Conservation (phyloP, 2,113 vertebrate genomes). For the Desmodus rotundus region DNA sequence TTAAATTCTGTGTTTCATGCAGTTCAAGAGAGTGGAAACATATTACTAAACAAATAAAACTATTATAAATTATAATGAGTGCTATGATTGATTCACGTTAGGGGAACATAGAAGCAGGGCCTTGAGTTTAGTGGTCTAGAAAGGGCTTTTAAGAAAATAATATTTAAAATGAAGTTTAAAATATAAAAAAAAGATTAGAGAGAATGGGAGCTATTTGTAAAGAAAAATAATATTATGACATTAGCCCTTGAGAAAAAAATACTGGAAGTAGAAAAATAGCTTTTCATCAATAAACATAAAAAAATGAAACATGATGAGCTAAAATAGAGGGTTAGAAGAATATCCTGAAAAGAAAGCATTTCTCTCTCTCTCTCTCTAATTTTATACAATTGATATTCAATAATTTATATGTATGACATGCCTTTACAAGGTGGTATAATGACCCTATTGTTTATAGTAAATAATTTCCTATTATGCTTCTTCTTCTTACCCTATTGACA, state of each 20-base stretch:
- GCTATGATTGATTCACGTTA: background rate
- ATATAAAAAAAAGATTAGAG: background rate
- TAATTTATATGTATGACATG: background rate
- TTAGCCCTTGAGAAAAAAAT: background rate
- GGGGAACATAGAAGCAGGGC: accelerated
- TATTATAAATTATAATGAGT: background rate
- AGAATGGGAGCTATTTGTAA: background rate
- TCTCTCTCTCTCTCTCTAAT: background rate
- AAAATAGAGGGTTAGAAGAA: background rate
- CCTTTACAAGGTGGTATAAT: background rate
- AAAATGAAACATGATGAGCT: background rate
- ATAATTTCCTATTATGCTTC: background rate
- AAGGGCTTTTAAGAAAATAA: background rate
- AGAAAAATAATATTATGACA: background rate
- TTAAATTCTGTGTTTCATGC: background rate
- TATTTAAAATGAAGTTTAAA: background rate
- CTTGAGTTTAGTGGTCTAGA: background rate
- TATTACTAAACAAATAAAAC: background rate
- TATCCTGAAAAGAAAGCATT: background rate
- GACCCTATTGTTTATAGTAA: background rate
- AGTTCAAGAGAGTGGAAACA: background rate
- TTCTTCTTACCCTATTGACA: background rate
- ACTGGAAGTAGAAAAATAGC: background rate
- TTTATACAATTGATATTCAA: background rate
- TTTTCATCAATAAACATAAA: background rate